Base-by-base conservation (phyloP, 2,113 vertebrate species). In the Semnopithecus entellus region DNA sequence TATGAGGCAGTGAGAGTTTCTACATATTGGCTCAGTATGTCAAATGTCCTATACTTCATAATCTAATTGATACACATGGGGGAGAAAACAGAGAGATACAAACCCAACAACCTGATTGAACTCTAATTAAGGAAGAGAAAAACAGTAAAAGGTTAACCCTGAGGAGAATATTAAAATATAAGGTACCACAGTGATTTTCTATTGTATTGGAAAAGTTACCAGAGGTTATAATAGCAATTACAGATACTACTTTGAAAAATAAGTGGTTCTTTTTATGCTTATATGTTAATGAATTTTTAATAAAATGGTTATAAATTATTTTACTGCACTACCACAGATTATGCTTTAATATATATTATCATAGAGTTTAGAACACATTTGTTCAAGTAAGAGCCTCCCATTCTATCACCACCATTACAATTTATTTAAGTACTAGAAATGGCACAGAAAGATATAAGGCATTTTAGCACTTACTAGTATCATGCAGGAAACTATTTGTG, bases 171-270 rank as follows among this genome's bases (percentile, higher is more conserved):
- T 25, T 76, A 85, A 76, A 48, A 85, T 85, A 68, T 13, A 86
- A 92, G 92, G 68, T n/a, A 72, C 10, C n/a, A 30, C 59, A 38
- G 2, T 64, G 43, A 91, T 84, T 81, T 95, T 87, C 92, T 68
- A 1, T 32, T 83, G 1, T 13, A 38, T 55, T 70, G 55, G 59
- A 50, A 90, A 90, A 89, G 91, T 75, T 79, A 59, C 17, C 68
- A 89, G 55, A 95, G 79, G 40, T 94, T 76, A 96, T 25, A 95
- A 89, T 90, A 97, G 27, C 25, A 64, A 73, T 40, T 68, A 1
- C 5, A 73, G 38, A n/a, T 30, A 59, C 85, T 82, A 52, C 20
- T 94, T 89, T 82, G 40, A 81, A 78, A 93, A 88, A 50, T 22
- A 90, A 93, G 20, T 86, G 2, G 1, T 52, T 64, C 5, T 80